These are phyloP conservation scores for Platerodrilus igneus DNA, from an alignment of 2,888 invertebrate genomes.

Conservation along the genomic window DNA sequence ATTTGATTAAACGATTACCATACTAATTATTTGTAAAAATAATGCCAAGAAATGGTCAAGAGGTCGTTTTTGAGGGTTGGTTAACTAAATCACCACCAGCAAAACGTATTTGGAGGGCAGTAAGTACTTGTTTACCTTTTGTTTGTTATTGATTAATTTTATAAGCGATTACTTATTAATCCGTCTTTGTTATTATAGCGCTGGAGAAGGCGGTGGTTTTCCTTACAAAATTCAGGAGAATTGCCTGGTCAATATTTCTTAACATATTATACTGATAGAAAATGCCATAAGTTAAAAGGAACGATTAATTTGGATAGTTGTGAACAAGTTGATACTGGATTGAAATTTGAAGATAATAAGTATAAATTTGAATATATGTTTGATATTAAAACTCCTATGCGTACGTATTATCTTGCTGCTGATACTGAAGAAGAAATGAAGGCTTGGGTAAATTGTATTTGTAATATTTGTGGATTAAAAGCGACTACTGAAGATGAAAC, in stretches of 20 bases:
- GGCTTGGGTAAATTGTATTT: slow-evolving; percentile 92
- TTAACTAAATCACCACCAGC: slow-evolving; percentile 92
- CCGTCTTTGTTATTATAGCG: slow-evolving; percentile 58
- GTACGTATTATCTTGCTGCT: slow-evolving; percentile 89
- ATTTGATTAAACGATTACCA: slow-evolving; percentile 5
- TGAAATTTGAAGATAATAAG: slow-evolving; percentile 76
- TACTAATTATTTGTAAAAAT: slow-evolving; percentile 16
- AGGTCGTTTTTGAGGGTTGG: slow-evolving; percentile 88
- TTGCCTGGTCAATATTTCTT: slow-evolving; percentile 90
- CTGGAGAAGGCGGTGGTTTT: slow-evolving; percentile 95
- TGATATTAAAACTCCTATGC: slow-evolving; percentile 81
- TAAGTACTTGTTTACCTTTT: slow-evolving; percentile 54
- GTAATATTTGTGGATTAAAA: slow-evolving; percentile 84
- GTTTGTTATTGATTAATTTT: slow-evolving; percentile 17
- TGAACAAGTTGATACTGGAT: slow-evolving; percentile 89
- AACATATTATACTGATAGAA: slow-evolving; percentile 88
- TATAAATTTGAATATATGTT: slow-evolving; percentile 82
- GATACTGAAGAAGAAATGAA: slow-evolving; percentile 91
- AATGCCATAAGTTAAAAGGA: slow-evolving; percentile 80
- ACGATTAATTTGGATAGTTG: slow-evolving; percentile 92
- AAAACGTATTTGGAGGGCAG: slow-evolving; percentile 88
- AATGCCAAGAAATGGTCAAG: slow-evolving; percentile 55
- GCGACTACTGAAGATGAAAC: slow-evolving; percentile 57
- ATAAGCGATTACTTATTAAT: slow-evolving; percentile 10
- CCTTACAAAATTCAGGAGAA: slow-evolving; percentile 84